Conservation (phyloP, 2,113 vertebrate species). For the Ciconia stormi region DNA sequence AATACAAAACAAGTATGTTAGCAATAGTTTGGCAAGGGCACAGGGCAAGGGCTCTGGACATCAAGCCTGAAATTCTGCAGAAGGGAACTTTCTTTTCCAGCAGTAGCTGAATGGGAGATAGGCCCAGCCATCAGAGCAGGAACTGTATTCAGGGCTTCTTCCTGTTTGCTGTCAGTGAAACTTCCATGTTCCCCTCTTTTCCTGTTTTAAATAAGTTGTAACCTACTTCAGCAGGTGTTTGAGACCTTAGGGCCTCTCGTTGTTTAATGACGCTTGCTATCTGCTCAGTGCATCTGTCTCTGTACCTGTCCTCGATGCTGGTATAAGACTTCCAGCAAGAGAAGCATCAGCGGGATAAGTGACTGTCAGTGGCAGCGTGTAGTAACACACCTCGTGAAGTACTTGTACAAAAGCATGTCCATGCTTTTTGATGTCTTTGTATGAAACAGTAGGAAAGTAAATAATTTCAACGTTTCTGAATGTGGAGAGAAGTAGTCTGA, state of each 20-base stretch:
- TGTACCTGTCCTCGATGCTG: background rate
- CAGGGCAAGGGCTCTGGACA: background rate
- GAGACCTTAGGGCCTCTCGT: background rate
- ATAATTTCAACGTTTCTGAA: background rate
- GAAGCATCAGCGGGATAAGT: background rate
- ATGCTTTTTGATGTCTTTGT: accelerated
- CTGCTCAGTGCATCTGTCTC: background rate
- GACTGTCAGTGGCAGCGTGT: accelerated
- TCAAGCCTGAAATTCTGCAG: background rate
- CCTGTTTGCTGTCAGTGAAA: background rate
- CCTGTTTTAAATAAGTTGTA: background rate
- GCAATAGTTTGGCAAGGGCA: background rate
- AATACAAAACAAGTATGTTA: background rate
- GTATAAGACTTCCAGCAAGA: background rate
- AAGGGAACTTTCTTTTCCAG: background rate
- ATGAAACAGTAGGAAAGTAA: background rate
- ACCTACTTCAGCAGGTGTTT: background rate
- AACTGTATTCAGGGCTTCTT: background rate
- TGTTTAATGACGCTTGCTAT: background rate
- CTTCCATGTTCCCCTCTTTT: background rate
- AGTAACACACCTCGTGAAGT: background rate
- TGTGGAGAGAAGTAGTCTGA: background rate
- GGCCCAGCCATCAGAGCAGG: background rate
- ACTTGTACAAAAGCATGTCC: background rate
- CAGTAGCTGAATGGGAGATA: background rate